Evolutionary conservation across 2,797 vertebrate genomes (phyloP).

Genomic region (Bovichtus variegatus): DNA sequence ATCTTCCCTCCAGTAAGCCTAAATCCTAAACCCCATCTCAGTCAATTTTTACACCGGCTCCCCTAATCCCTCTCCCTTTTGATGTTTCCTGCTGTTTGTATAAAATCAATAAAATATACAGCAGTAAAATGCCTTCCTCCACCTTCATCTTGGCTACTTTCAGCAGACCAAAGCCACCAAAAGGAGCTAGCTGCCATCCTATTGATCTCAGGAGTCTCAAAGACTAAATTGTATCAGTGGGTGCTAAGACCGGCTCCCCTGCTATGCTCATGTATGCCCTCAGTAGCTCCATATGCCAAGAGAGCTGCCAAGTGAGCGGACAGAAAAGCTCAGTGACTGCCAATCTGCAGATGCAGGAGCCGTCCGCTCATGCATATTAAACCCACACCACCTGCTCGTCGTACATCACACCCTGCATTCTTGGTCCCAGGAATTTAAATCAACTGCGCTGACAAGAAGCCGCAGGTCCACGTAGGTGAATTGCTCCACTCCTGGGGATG

Average conservation of each 20-base stretch:
- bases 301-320: constrained; percentile 74
- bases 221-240: constrained; percentile 55
- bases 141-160: constrained; percentile 45
- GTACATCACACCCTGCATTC: constrained; percentile 82
- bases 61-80: constrained; percentile 62
- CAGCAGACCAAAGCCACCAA: constrained; percentile 50
- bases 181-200: constrained; percentile 14
- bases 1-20: constrained; percentile 59
- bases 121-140: constrained; percentile 25
- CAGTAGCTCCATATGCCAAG: constrained; percentile 75
- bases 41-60: constrained; percentile 62
- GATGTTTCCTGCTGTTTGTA: constrained; percentile 68
- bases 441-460: constrained; percentile 76
- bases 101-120: constrained; percentile 74
- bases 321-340: constrained; percentile 79
- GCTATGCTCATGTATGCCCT: constrained; percentile 71
- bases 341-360: constrained; percentile 82
- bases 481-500: constrained; percentile 58
- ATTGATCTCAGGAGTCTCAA: constrained; percentile 48
- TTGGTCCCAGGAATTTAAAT: constrained; percentile 80
- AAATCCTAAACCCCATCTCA: constrained; percentile 57
- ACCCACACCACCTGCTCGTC: constrained; percentile 81
- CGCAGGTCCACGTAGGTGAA: constrained; percentile 66
- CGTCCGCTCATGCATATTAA: constrained; percentile 84
- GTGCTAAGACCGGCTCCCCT: constrained; percentile 51